Evolutionary conservation across 2,797 vertebrate genomes (phyloP), one percentile per base, ranked within the genome.

Genomic region (Rachycentron canadum): DNA sequence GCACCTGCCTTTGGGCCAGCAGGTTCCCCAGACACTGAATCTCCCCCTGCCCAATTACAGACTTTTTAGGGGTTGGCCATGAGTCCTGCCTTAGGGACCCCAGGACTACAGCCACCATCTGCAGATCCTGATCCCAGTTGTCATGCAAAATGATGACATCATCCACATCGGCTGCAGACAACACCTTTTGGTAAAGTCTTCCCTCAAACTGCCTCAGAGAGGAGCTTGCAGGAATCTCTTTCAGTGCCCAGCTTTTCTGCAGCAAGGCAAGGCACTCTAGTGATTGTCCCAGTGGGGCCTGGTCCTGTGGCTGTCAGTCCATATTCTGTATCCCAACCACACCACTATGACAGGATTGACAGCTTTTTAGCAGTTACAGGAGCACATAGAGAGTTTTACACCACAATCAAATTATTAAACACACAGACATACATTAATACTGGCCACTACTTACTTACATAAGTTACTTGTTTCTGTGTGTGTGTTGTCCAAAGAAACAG

Each of bases 1-100:
- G 1, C 85, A 89, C 82, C 76, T 86, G 88, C 80, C 90, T 91
- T 79, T 90, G 86, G 78, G 88, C 84, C 85, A 83, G 41, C 47
- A 69, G 26, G 62, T 71, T 88, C 88, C 90, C 90, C 30, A 70
- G 85, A 83, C 69, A 60, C 74, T 70, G 68, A 64, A 55, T 78
- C 56, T 74, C 79, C 79, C 81, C 76, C 73, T 40, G 60, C 78
- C 83, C 85, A 89, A 90, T 90, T 89, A 88, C 73, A 86, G 70
- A 84, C 67, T 86, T 84, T 88, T 87, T 76, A 86, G 79, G 72
- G 83, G 70, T 75, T 85, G 83, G 75, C 78, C 43, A 25, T 64
- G 74, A 76, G 75, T 81, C 58, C 60, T 75, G 66, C 85, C 83
- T 76, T 62, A 30, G 75, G 85, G 89, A 84, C 45, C 59, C 41